phyloP scores from a whole-genome alignment of 2,797 vertebrate species.

The Thripadectes ignobilis region DNA sequence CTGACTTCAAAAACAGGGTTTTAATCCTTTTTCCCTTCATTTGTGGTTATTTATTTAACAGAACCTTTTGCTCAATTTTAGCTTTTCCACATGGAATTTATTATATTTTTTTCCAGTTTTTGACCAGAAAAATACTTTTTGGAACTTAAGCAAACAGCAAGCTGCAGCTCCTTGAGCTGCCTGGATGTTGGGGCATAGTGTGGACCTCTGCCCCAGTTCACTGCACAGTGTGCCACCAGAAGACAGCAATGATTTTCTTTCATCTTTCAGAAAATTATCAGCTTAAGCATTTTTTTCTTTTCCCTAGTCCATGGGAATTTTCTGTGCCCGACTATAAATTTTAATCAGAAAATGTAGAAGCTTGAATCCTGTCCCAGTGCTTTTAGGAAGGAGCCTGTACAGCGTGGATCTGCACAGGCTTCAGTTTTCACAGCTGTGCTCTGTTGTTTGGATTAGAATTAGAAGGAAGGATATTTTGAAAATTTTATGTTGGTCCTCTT shows the following conservation, averaged over 20 bases:
- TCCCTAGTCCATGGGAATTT: neutral
- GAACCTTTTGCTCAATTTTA: neutral
- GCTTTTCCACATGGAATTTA: neutral
- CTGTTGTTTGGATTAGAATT: slow-evolving; percentile 52
- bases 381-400: neutral
- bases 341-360: neutral
- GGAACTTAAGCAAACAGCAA: neutral
- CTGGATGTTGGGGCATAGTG: neutral
- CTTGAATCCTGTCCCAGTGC: neutral
- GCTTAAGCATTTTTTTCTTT: neutral
- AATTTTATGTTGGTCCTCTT: neutral
- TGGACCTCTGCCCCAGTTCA: rapidly evolving
- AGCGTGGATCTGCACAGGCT: neutral
- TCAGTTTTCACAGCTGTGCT: slow-evolving; percentile 68
- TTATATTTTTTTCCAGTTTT: neutral
- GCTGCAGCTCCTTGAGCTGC: neutral
- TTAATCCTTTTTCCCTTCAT: neutral
- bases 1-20: neutral
- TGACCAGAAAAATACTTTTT: neutral
- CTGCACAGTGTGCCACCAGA: neutral
- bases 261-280: neutral
- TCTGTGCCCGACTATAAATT: neutral
- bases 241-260: neutral
- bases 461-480: slow-evolving; percentile 53
- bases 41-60: neutral